Conservation (phyloP, 1,140 invertebrate genomes). For the Psilanteris sp. region DNA sequence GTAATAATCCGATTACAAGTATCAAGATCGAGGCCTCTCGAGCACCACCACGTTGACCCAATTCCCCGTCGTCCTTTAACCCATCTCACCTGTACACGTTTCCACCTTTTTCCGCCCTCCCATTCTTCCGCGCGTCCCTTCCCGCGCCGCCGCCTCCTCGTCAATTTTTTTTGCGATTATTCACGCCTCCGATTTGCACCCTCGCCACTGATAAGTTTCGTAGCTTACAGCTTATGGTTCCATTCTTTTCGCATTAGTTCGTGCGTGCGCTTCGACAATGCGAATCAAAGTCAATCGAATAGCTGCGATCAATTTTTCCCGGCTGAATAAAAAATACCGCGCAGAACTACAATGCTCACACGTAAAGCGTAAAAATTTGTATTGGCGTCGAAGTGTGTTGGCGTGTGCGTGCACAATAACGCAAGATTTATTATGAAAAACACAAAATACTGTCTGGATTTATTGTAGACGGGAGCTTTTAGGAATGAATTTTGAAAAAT, state of each 20-base stretch:
- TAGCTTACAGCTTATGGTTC: constrained; percentile 21
- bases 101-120: constrained; percentile 5
- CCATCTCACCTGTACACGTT: constrained; percentile 19
- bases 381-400: too few relatives aligned
- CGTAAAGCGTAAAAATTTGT: too few relatives aligned
- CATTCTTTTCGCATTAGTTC: constrained; percentile 22
- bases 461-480: too few relatives aligned
- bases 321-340: too few relatives aligned
- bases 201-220: constrained; percentile 22
- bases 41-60: constrained; percentile 47
- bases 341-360: too few relatives aligned
- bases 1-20: constrained; percentile 66
- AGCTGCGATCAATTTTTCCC: too few relatives aligned
- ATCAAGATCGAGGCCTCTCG: constrained; percentile 55
- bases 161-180: constrained; percentile 18
- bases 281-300: constrained; percentile 32
- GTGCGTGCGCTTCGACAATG: neutral
- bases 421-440: too few relatives aligned
- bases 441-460: too few relatives aligned
- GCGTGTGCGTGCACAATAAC: too few relatives aligned
- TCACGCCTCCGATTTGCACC: constrained; percentile 40
- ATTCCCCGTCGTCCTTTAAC: constrained; percentile 26
- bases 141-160: too few relatives aligned
- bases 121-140: too few relatives aligned
- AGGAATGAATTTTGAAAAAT: too few relatives aligned